Evolutionary conservation across 37 sponge, comb jelly and placozoan genomes (phyloP), one percentile per base, ranked within the genome.

Genomic region (Halichondria panicea): DNA sequence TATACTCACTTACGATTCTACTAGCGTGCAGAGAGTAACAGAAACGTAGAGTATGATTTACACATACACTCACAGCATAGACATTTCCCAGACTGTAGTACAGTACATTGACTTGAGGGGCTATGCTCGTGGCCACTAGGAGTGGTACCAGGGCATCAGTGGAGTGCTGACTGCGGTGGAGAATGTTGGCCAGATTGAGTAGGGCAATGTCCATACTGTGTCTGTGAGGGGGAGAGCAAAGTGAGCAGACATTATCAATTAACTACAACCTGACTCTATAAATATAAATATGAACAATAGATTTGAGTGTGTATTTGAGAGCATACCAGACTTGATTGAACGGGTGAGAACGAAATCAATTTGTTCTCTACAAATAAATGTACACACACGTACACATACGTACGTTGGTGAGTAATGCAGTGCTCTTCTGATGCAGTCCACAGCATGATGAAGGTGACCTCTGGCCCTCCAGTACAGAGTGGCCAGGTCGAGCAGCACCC

Each of bases 401-500:
- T 57, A 91, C 94, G 32, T 30, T 25, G 84, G 87, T 30, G 90
- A 86, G 71, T 75, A 93, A 66, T 87, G 83, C 41, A 90, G 80
- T 33, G 91, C 75, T 77, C 88, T 79, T 55, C 90, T 43, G 42
- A 84, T 70, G 63, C 95, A 94, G 56, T 90, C 88, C 30, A 94
- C 54, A 11, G 91, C 95, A 45, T 84, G 24, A 32, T 46, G 22
- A 3, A 85, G 63, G 36, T 87, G 75, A 0, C 95, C 95, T 25
- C 83, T 80, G 3, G 91, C 72, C n/a, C 95, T 82, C 95, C 95
- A 94, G 83, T 90, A 90, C 39, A 94, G 68, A 4, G 77, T 62
- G 28, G 95, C 95, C 67, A 87, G 38, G 57, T 90, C 77, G 53
- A 76, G 58, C 46, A 94, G 46, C 22, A 94, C 95, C 95, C 95